These are phyloP conservation scores for Tiaroga cobitis DNA, from an alignment of 2,797 vertebrate genomes.

Conservation along the genomic window DNA sequence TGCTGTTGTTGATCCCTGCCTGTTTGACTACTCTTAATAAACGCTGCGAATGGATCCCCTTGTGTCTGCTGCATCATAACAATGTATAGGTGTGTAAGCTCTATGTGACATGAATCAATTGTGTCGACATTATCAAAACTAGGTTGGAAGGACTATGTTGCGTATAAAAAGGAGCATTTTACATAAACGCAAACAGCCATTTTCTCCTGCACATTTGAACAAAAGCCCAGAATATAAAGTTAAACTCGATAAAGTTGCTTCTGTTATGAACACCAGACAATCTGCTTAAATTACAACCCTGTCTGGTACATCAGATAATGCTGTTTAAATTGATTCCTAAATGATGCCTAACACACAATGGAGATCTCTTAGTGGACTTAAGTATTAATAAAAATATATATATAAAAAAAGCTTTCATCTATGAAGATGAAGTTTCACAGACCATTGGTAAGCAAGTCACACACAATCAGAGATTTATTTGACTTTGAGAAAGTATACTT, in stretches of 20 bases:
- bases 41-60: too few relatives aligned
- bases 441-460: constrained; percentile 31
- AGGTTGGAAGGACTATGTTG: constrained; percentile 29
- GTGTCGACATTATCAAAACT: constrained; percentile 12
- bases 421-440: background rate
- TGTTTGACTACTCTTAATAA: too few relatives aligned
- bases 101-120: constrained; percentile 7
- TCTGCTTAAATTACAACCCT: constrained; percentile 5
- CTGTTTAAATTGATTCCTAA: constrained; percentile 9
- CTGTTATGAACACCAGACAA: constrained; percentile 8
- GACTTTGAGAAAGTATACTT: constrained; percentile 23
- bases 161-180: constrained; percentile 6
- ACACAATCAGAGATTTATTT: constrained; percentile 10
- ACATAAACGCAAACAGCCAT: constrained; percentile 31
- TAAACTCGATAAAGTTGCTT: constrained; percentile 21
- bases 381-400: background rate
- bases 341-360: constrained; percentile 11
- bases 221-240: constrained; percentile 32
- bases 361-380: background rate
- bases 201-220: constrained; percentile 26
- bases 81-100: constrained; percentile 12
- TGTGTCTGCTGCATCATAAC: too few relatives aligned
- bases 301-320: constrained; percentile 18
- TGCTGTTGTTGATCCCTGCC: too few relatives aligned
- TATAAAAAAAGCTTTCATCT: background rate